Evolutionary conservation across 2,113 vertebrate genomes (phyloP).

Genomic region (Lanius ludovicianus): DNA sequence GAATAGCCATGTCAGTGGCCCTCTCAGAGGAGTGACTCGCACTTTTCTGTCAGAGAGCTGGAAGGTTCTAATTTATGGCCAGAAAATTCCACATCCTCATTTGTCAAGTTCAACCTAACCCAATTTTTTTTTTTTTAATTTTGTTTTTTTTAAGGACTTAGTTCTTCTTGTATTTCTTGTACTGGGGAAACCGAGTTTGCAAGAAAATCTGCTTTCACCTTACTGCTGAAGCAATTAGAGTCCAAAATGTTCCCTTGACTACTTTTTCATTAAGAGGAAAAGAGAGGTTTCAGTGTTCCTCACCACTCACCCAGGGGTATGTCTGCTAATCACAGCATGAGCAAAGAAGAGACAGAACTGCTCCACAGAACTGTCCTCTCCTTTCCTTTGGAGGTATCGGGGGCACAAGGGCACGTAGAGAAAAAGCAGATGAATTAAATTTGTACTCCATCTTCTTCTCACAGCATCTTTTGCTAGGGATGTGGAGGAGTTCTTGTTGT

Average conservation of each 20-base stretch:
- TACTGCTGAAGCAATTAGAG: not conserved
- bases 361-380: not conserved
- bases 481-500: not conserved
- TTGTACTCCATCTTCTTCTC: not conserved
- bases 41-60: not conserved
- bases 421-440: not conserved
- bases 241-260: not conserved
- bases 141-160: not conserved
- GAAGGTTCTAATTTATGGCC: not conserved
- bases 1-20: not conserved
- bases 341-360: not conserved
- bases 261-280: not conserved
- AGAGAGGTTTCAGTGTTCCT: not conserved
- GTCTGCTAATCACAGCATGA: not conserved
- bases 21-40: not conserved
- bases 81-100: not conserved
- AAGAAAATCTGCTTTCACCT: not conserved
- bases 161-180: not conserved
- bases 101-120: not conserved
- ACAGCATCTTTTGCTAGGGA: not conserved
- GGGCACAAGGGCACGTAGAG: accelerated
- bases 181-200: not conserved
- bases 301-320: not conserved
- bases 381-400: not conserved
- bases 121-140: not conserved